Evolutionary conservation across 2,113 vertebrate genomes (phyloP), one percentile per base, ranked within the genome.

Genomic region (Sinocyclocheilus anophthalmus): DNA sequence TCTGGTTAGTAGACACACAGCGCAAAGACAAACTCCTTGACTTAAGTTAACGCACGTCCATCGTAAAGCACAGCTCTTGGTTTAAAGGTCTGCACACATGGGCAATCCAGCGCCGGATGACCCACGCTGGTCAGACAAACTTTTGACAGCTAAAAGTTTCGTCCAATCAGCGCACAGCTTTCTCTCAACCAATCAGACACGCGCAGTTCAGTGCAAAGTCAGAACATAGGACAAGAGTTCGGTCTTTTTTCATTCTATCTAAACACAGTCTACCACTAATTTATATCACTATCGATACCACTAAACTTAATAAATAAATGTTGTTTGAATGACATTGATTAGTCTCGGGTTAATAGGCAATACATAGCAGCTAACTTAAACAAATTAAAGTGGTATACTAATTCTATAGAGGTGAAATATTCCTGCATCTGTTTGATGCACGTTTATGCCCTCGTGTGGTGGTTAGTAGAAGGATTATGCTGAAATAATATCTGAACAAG

Each of bases 91-190:
- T 8, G 50, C 13, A 22, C 45, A n/a, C 39, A 57, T 6, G 7
- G 14, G 7, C 55, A 83, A 50, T 55, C 12, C 33, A 42, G 30
- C 13, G 30, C 75, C 20, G 2, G 20, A 3, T 57, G 67, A 16
- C 79, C 8, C n/a, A 14, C 5, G 18, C 45, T 50, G 13, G 4
- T 30, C 57, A n/a, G 20, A 65, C 3, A 73, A 72, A 86, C 75
- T 77, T 80, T 69, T 22, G 75, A 65, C 75, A 80, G 81, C 48
- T 37, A 72, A 78, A 89, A 87, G 78, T 89, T 89, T 83, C 50
- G 24, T 76, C 45, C 22, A 85, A 72, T 89, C 85, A 81, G 76
- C 53, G 82, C 48, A 59, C 42, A 30, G 63, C 6, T 14, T 69
- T 48, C 59, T 59, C n/a, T 76, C n/a, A 81, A 50, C 85, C 85